A percentile compares a stretch with the other conserved stretches of the same genome.
Evolutionary conservation across 2,888 invertebrate genomes (phyloP).

Genomic region (Andrena dorsata): DNA sequence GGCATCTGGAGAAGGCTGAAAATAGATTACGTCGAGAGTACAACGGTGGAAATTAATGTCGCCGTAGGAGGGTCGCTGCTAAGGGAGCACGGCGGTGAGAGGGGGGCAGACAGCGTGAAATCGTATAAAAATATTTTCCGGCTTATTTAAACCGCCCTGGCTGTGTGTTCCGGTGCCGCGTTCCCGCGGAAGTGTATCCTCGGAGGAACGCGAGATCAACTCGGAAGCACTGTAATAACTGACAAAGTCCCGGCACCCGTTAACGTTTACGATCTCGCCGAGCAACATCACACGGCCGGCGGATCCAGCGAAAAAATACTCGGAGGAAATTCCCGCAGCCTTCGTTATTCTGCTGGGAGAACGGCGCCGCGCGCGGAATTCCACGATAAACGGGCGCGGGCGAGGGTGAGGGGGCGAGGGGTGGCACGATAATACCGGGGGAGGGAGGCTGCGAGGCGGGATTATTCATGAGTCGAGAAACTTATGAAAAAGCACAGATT

Average conservation of each 20-base stretch:
- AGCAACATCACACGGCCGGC: constrained; percentile 42
- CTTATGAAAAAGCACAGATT: constrained; percentile 15
- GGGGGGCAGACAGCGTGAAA: constrained; percentile 18
- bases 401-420: not conserved
- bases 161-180: constrained; percentile 27
- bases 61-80: not conserved
- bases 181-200: constrained; percentile 37
- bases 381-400: constrained; percentile 13
- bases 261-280: constrained; percentile 56
- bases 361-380: constrained; percentile 18
- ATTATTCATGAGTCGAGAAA: constrained; percentile 40
- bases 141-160: constrained; percentile 44
- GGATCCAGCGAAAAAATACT: constrained; percentile 49
- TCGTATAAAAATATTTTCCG: constrained; percentile 54
- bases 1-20: not conserved
- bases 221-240: constrained; percentile 55
- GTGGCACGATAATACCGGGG: not conserved
- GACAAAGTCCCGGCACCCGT: constrained; percentile 58
- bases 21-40: not conserved
- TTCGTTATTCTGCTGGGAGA: constrained; percentile 31
- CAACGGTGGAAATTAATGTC: not conserved
- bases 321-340: constrained; percentile 41
- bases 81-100: constrained; percentile 2
- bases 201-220: constrained; percentile 56
- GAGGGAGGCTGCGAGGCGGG: constrained; percentile 1